These are phyloP conservation scores for Colletes latitarsis DNA, from an alignment of 1,140 invertebrate genomes.

Conservation along the genomic window DNA sequence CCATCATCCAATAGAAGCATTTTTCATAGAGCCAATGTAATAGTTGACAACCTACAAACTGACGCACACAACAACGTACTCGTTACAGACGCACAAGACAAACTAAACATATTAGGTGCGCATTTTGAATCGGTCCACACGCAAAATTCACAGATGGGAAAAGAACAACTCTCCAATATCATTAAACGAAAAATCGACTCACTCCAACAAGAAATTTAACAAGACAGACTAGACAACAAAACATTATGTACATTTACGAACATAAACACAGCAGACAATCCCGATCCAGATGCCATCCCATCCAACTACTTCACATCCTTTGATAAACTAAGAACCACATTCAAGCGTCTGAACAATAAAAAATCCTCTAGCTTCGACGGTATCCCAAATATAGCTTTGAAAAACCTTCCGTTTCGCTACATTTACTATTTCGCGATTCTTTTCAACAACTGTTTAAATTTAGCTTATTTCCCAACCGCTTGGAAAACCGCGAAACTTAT, in stretches of 20 bases:
- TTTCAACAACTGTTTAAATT: slow-evolving; percentile 27
- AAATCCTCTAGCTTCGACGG: slow-evolving; percentile 8
- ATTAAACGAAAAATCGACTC: background rate
- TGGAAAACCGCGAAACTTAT: slow-evolving; percentile 27
- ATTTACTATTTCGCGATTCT: background rate
- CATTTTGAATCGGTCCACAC: slow-evolving; percentile 5
- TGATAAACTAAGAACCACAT: background rate
- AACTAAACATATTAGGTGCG: background rate
- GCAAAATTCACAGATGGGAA: background rate
- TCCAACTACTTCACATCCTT: background rate
- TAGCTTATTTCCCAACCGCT: background rate
- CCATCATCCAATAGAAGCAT: background rate
- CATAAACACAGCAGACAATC: background rate
- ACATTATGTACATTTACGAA: slow-evolving; percentile 5
- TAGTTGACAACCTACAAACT: no score
- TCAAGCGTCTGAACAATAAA: slow-evolving; percentile 15
- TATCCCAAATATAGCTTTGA: slow-evolving; percentile 15
- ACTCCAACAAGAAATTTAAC: background rate
- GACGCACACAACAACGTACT: background rate
- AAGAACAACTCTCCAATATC: background rate
- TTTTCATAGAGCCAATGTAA: background rate
- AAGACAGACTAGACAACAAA: background rate
- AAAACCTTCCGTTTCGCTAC: background rate
- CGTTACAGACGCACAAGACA: background rate
- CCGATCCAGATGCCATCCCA: background rate